A percentile compares a stretch with the other conserved stretches of the same genome.
phyloP scores from a whole-genome alignment of 2,888 invertebrate genomes.

The Chromoteleia sp. region DNA sequence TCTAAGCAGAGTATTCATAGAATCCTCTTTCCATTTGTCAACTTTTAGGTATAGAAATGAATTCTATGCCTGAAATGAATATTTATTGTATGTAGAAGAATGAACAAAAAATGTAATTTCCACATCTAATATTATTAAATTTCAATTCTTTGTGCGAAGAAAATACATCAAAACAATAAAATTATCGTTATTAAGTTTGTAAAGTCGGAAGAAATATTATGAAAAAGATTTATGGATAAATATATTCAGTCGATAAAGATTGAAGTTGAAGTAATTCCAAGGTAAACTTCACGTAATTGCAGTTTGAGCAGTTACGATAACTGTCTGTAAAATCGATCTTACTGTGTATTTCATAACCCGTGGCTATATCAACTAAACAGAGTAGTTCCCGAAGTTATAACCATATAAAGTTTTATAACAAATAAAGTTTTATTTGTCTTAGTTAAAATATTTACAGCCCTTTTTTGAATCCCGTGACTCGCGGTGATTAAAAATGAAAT shows the following conservation, averaged over 20 bases:
- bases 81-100: no score
- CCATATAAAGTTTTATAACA: conserved; percentile 52
- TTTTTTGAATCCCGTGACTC: conserved; percentile 14
- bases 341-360: conserved; percentile 42
- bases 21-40: no score
- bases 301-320: conserved; percentile 44
- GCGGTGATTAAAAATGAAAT: conserved; percentile 34
- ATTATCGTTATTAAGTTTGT: background rate
- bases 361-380: conserved; percentile 38
- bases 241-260: conserved; percentile 18
- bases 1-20: no score
- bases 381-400: conserved; percentile 31
- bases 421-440: conserved; percentile 54
- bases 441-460: conserved; percentile 46
- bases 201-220: background rate
- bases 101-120: no score
- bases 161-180: background rate
- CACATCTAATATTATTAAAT: no score
- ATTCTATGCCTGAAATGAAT: no score
- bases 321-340: conserved; percentile 39
- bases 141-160: no score
- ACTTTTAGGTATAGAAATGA: no score
- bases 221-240: conserved; percentile 25
- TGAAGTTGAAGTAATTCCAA: conserved; percentile 38
- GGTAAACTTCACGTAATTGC: conserved; percentile 36